phyloP scores from a whole-genome alignment of 2,888 invertebrate genomes.

The Eugnorisma glareosa region DNA sequence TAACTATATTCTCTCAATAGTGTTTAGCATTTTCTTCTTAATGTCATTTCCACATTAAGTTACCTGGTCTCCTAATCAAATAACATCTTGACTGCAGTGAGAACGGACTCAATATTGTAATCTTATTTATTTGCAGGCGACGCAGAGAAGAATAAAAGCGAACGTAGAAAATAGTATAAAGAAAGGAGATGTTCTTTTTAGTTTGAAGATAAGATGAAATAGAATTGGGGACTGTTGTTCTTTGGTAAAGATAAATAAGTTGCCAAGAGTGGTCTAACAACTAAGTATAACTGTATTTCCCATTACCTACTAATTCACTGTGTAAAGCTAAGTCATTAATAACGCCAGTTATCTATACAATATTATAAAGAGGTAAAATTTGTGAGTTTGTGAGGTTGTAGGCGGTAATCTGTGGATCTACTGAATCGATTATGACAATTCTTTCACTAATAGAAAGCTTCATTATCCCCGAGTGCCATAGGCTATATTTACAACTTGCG shows the following conservation, averaged over 20 bases:
- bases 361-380: too few relatives aligned
- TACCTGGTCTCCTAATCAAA: slow-evolving; percentile 39
- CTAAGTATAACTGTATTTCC: not conserved
- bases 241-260: not conserved
- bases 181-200: not conserved
- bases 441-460: too few relatives aligned
- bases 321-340: not conserved
- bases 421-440: too few relatives aligned
- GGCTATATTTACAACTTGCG: too few relatives aligned
- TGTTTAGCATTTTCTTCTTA: slow-evolving; percentile 1
- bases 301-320: not conserved
- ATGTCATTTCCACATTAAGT: not conserved
- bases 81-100: slow-evolving; percentile 18
- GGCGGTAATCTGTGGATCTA: too few relatives aligned
- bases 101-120: slow-evolving; percentile 25
- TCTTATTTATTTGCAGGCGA: slow-evolving; percentile 35
- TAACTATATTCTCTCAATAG: not conserved
- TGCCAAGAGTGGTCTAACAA: not conserved
- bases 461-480: too few relatives aligned
- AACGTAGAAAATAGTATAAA: not conserved
- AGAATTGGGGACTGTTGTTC: not conserved
- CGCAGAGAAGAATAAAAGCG: slow-evolving; percentile 6
- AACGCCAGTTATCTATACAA: not conserved
- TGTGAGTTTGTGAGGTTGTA: too few relatives aligned
- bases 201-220: slow-evolving; percentile 4